phyloP scores from a whole-genome alignment of 1,140 invertebrate species.

The Ylistrum balloti region DNA sequence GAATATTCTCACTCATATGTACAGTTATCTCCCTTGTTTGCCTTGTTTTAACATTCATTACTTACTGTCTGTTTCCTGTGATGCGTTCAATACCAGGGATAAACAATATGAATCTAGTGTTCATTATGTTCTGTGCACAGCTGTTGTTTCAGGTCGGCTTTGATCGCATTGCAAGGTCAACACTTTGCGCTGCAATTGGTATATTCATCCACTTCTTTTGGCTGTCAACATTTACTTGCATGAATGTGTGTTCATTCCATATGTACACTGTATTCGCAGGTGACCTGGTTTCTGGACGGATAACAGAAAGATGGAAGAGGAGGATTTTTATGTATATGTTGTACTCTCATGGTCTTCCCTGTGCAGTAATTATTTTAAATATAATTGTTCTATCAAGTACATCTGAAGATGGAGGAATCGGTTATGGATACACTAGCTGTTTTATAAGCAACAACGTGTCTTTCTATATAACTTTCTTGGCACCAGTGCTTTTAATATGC shows the following conservation, averaged over 20 bases:
- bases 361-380: not conserved
- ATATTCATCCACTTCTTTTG: slow-evolving; percentile 55
- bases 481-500: slow-evolving; percentile 41
- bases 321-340: not conserved
- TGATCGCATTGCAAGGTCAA: not conserved
- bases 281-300: not conserved
- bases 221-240: slow-evolving; percentile 57
- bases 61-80: slow-evolving; percentile 64
- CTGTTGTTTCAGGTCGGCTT: slow-evolving; percentile 43
- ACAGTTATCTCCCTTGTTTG: slow-evolving; percentile 63
- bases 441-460: not conserved
- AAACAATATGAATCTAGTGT: slow-evolving; percentile 69
- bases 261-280: slow-evolving; percentile 58
- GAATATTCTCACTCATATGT: slow-evolving; percentile 51
- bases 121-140: slow-evolving; percentile 67
- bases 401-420: not conserved
- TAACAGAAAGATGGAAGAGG: not conserved
- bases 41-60: slow-evolving; percentile 66
- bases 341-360: not conserved
- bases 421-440: slow-evolving; percentile 41
- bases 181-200: slow-evolving; percentile 52
- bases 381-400: not conserved
- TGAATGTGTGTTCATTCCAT: slow-evolving; percentile 65
- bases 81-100: slow-evolving; percentile 70
- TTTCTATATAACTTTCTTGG: slow-evolving; percentile 41